Percentiles rank a stretch among this genome's conserved stretches.
Conservation (phyloP, 2,797 vertebrate genomes). For the Eulemur albifrons region DNA sequence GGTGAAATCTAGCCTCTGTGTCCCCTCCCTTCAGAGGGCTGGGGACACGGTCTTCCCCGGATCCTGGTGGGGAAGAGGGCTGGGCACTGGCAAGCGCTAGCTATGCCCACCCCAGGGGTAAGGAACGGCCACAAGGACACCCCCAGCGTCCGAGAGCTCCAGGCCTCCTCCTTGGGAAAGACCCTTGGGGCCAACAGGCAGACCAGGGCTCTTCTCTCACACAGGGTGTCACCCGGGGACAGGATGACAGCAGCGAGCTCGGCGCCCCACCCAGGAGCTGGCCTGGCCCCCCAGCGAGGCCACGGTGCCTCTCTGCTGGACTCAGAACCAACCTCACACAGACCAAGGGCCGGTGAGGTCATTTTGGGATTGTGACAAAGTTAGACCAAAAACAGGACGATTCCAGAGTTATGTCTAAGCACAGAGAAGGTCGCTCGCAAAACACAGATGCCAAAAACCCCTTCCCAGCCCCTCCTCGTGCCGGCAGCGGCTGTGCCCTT, state of each 20-base stretch:
- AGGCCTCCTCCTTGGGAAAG: too few relatives aligned
- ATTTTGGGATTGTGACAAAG: accelerated
- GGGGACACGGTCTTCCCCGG: not conserved
- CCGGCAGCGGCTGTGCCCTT: not conserved
- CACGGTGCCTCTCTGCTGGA: accelerated
- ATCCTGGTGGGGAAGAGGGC: accelerated
- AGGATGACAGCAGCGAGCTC: not conserved
- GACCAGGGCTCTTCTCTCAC: too few relatives aligned
- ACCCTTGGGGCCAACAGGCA: too few relatives aligned
- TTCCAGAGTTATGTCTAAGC: accelerated
- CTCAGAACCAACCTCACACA: not conserved
- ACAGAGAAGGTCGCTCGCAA: not conserved
- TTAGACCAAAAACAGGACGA: accelerated
- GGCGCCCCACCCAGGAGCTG: not conserved
- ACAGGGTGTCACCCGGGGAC: not conserved
- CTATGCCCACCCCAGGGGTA: accelerated
- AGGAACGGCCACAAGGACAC: not conserved
- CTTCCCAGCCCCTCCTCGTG: not conserved
- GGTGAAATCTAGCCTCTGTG: not conserved
- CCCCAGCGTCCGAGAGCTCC: accelerated
- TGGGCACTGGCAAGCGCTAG: accelerated
- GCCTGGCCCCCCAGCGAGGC: accelerated
- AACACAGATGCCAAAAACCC: not conserved
- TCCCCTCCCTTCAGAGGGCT: accelerated
- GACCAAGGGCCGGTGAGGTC: too few relatives aligned